These are phyloP conservation scores for Melinaea marsaeus DNA, from an alignment of 2,888 invertebrate species.

Conservation along the genomic window DNA sequence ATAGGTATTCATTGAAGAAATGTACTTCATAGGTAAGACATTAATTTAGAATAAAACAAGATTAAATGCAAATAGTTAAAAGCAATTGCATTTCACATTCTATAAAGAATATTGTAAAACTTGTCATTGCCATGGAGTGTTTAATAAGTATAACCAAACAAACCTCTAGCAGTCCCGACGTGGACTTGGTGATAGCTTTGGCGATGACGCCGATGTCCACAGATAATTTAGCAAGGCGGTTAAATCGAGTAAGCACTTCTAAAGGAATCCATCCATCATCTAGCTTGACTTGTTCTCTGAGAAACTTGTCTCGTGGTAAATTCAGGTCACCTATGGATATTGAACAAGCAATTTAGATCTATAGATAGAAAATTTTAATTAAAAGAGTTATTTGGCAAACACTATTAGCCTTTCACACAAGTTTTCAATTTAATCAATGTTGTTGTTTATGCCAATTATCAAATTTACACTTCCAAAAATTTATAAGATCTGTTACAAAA, in stretches of 20 bases:
- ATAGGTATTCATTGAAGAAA: too few species aligned
- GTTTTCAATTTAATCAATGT: too few species aligned
- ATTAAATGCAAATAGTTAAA: too few species aligned
- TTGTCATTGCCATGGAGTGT: constrained; percentile 29
- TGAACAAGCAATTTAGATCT: background rate
- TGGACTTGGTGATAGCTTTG: constrained; percentile 85
- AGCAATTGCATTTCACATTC: too few species aligned
- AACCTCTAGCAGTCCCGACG: constrained; percentile 84
- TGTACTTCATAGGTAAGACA: too few species aligned
- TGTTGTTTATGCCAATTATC: too few species aligned
- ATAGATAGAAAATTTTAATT: background rate
- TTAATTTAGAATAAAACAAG: too few species aligned
- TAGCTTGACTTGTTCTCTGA: constrained; percentile 89
- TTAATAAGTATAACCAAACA: background rate
- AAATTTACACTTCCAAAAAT: too few species aligned
- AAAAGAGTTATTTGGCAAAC: background rate
- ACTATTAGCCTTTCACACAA: background rate
- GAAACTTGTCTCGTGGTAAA: constrained; percentile 93
- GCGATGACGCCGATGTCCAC: constrained; percentile 83
- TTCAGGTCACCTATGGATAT: constrained; percentile 88
- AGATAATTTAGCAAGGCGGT: constrained; percentile 86
- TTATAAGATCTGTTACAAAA: too few species aligned
- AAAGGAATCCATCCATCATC: constrained; percentile 96
- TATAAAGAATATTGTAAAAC: constrained; percentile 3
- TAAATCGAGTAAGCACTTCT: constrained; percentile 90